Evolutionary conservation across 2,113 vertebrate species (phyloP), one percentile per base, ranked within the genome.

Genomic region (Mola mola): DNA sequence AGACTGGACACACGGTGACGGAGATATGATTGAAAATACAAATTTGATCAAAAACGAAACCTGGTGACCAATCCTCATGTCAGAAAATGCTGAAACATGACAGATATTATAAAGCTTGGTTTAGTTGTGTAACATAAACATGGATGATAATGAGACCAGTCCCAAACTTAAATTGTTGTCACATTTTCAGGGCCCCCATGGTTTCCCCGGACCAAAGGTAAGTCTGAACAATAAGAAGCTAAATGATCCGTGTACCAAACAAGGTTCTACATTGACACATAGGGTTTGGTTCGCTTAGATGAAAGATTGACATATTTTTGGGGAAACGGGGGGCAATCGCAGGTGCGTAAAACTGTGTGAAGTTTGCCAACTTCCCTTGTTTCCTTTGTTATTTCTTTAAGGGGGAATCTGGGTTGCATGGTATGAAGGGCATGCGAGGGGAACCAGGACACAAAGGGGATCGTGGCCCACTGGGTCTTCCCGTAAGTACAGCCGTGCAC

Each of bases 401-500:
- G 97, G 97, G 97, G 81, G 97, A 99, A 88, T 88, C 95, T 89
- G 97, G 97, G 88, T 92, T 97, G 93, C 95, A 94, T 89, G 97
- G 96, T 89, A 83, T 94, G 87, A 98, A 98, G 93, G 97, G 97
- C 81, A 92, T 92, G 83, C 94, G 96, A 76, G 97, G 97, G 82
- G 97, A 99, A 91, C 77, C 93, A 59, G 97, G 97, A 90, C 94
- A 98, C 93, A 99, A 98, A 93, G 97, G 97, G 85, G 97, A 99
- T 92, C 94, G 97, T 90, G 97, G 97, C 91, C 95, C 96, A 76
- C 91, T 99, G 89, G 97, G 97, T 91, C 97, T 99, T 88, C 97
- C 97, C 81, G 97, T 99, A 94, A 98, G 97, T 98, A 94, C 89
- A 67, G 62, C 87, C 84, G 60, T 82, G 84, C 84, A 92, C 78